Percentiles rank a stretch among this genome's conserved stretches.
These are phyloP conservation scores for Drosophila pseudotakahashii DNA, from an alignment of 2,888 invertebrate genomes.

Conservation along the genomic window DNA sequence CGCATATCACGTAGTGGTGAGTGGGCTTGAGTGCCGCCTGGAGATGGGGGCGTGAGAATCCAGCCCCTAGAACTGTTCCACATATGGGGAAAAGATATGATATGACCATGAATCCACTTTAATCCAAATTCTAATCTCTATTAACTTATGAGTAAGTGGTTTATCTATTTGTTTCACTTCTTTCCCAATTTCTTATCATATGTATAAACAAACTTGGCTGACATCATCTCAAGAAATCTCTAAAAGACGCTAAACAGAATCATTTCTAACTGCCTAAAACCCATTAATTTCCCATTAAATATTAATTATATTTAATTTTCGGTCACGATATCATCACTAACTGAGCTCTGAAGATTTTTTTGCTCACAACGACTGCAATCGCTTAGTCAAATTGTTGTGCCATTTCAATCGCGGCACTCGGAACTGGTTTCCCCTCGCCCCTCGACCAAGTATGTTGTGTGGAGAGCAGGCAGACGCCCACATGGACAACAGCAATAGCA, in stretches of 20 bases:
- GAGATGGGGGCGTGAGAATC: conserved; percentile 20
- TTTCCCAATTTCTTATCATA: not conserved
- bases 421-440: conserved; percentile 61
- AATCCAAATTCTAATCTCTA: too few relatives aligned
- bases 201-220: not conserved
- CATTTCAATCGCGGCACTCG: conserved; percentile 52
- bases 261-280: conserved; percentile 1
- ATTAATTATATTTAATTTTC: conserved; percentile 24
- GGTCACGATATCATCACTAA: conserved; percentile 34
- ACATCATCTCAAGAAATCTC: conserved; percentile 1
- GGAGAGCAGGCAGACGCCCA: conserved; percentile 43
- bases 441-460: conserved; percentile 18
- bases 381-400: conserved; percentile 57
- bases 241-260: not conserved
- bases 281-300: conserved; percentile 5
- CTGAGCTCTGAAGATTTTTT: conserved; percentile 27
- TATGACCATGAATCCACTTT: too few relatives aligned
- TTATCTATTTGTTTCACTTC: not conserved
- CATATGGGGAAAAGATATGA: not conserved
- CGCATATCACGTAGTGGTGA: conserved; percentile 33
- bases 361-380: conserved; percentile 54
- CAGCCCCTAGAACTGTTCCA: not conserved
- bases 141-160: too few relatives aligned
- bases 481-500: conserved; percentile 17
- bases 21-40: conserved; percentile 1